Percentiles rank a stretch among this genome's conserved stretches.
phyloP scores from a whole-genome alignment of 2,888 invertebrate genomes.

The Temnothorax unifasciatus region DNA sequence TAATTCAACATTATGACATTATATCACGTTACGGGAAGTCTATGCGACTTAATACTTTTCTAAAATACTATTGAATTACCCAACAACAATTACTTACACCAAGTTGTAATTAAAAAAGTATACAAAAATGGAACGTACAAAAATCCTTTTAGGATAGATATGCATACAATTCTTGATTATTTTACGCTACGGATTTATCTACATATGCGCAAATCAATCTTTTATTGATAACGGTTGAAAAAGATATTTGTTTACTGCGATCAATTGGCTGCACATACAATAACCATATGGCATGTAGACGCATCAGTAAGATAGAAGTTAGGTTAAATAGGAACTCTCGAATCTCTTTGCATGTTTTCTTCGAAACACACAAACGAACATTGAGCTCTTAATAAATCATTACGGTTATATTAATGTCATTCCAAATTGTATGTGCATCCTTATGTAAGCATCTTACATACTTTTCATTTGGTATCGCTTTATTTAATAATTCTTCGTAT shows the following conservation, averaged over 20 bases:
- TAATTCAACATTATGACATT: background rate
- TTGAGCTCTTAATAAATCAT: slow-evolving; percentile 22
- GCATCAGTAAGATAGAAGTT: background rate
- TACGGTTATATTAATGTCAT: background rate
- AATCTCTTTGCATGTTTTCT: background rate
- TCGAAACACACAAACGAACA: background rate
- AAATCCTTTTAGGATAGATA: slow-evolving; percentile 1
- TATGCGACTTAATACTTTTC: background rate
- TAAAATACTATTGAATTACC: background rate
- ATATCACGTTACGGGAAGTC: background rate
- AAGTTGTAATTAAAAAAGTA: background rate
- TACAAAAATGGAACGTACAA: slow-evolving; percentile 27
- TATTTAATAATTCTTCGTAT: background rate
- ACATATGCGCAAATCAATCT: background rate
- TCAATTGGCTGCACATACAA: background rate
- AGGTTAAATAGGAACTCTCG: slow-evolving; percentile 37
- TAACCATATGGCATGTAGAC: background rate
- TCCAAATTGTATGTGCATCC: slow-evolving; percentile 20
- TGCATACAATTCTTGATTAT: background rate
- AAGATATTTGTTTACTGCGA: background rate
- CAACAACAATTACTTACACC: background rate
- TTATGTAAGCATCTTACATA: slow-evolving; percentile 3
- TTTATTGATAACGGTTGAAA: background rate
- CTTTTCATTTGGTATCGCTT: background rate
- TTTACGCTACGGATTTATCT: slow-evolving; percentile 8